Evolutionary conservation across 2,113 vertebrate genomes (phyloP).

Genomic region (Tachycineta bicolor): DNA sequence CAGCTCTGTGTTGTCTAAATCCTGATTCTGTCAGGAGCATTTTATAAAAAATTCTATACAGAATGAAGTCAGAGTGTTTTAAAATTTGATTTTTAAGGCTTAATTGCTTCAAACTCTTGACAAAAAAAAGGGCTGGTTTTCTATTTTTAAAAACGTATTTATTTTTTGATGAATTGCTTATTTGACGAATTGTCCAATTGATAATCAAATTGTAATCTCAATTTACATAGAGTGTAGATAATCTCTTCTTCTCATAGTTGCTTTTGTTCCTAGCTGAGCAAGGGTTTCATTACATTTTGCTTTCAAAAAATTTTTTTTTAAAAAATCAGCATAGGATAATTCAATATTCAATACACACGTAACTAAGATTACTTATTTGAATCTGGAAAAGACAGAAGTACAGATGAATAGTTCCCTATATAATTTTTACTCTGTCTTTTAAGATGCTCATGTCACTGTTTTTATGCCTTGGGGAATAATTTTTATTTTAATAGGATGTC

Average conservation of each 20-base stretch:
- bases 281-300: background rate
- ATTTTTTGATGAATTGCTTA: background rate
- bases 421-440: background rate
- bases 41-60: background rate
- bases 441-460: conserved; percentile 27
- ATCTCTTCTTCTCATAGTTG: background rate
- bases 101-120: background rate
- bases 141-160: background rate
- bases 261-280: background rate
- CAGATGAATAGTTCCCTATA: background rate
- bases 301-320: background rate
- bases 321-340: background rate
- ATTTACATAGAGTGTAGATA: background rate
- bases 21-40: background rate
- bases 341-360: background rate
- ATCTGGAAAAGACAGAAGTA: background rate
- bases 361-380: conserved; percentile 11
- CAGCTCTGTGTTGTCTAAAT: background rate
- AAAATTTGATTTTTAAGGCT: background rate
- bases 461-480: background rate
- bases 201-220: background rate
- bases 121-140: background rate
- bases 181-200: background rate
- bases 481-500: conserved; percentile 40
- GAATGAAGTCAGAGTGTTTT: background rate